Conservation (phyloP, 2,888 invertebrate species). For the Ceraclea dissimilis region DNA sequence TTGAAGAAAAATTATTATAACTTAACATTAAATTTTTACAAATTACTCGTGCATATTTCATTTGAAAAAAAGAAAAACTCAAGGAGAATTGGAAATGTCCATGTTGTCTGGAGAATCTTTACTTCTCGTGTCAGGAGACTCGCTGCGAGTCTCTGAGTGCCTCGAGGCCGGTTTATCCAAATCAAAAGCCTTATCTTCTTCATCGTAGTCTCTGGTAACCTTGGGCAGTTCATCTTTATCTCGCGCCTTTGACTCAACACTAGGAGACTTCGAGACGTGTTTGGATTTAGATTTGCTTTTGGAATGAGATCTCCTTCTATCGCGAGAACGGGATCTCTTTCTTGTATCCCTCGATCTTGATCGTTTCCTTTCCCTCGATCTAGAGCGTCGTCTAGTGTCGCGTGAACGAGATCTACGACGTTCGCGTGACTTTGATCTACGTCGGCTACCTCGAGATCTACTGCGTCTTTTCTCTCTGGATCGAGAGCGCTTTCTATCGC, state of each 20-base stretch:
- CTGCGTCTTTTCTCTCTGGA: constrained; percentile 41
- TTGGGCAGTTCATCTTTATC: constrained; percentile 19
- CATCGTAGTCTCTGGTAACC: constrained; percentile 38
- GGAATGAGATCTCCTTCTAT: constrained; percentile 41
- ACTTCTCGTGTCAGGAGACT: constrained; percentile 34
- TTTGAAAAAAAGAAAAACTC: no score
- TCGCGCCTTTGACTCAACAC: constrained; percentile 32
- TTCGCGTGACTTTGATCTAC: constrained; percentile 42
- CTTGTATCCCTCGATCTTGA: constrained; percentile 50
- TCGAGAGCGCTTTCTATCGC: constrained; percentile 38
- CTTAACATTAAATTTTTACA: no score
- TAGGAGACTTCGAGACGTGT: constrained; percentile 41
- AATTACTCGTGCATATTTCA: no score
- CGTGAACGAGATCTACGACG: constrained; percentile 42
- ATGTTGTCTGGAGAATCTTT: constrained; percentile 62
- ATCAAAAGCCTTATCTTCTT: constrained; percentile 45
- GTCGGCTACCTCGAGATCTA: constrained; percentile 31
- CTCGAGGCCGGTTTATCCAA: constrained; percentile 30
- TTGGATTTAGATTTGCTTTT: constrained; percentile 42
- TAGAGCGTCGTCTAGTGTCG: constrained; percentile 45
- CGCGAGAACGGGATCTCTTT: constrained; percentile 43
- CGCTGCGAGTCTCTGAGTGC: constrained; percentile 31
- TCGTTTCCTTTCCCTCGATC: constrained; percentile 53
- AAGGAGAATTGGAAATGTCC: constrained; percentile 76
- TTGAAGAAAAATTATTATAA: no score